A percentile compares a stretch with the other conserved stretches of the same genome.
Evolutionary conservation across 2,797 vertebrate genomes (phyloP).

Genomic region (Oreonectes daqikongensis): DNA sequence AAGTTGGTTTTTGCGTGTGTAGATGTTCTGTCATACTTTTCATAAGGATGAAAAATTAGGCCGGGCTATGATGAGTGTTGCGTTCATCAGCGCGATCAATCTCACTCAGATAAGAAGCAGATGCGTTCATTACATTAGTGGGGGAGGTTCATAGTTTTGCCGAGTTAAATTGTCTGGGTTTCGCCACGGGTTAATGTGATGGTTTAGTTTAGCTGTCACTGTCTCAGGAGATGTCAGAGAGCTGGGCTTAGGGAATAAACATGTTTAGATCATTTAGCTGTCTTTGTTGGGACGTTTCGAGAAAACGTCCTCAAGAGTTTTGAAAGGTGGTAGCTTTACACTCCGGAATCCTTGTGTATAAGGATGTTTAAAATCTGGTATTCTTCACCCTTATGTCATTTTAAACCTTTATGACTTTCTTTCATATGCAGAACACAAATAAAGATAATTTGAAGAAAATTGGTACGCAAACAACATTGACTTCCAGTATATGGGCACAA

Average conservation of each 20-base stretch:
- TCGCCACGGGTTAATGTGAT: constrained; percentile 35
- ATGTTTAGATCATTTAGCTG: not conserved
- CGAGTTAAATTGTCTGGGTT: constrained; percentile 25
- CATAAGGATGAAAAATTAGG: constrained; percentile 62
- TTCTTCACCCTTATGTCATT: not conserved
- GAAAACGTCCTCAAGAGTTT: not conserved
- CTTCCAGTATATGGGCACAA: too few relatives aligned
- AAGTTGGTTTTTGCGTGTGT: constrained; percentile 50
- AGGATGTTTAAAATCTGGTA: too few relatives aligned
- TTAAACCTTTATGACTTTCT: too few relatives aligned
- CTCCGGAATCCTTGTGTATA: not conserved
- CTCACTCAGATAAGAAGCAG: constrained; percentile 56
- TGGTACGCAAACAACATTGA: too few relatives aligned
- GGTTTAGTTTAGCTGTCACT: constrained; percentile 22
- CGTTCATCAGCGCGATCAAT: constrained; percentile 59
- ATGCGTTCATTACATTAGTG: constrained; percentile 51
- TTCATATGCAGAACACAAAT: too few relatives aligned
- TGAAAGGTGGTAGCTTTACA: not conserved
- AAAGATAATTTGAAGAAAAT: too few relatives aligned
- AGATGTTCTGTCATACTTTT: constrained; percentile 60
- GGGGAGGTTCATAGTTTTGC: constrained; percentile 35
- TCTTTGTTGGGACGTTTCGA: constrained; percentile 1
- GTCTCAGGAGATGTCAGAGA: not conserved
- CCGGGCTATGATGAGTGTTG: constrained; percentile 55
- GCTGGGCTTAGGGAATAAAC: constrained; percentile 2